Evolutionary conservation across 2,888 invertebrate genomes (phyloP).

Genomic region (Tenodera sinensis): DNA sequence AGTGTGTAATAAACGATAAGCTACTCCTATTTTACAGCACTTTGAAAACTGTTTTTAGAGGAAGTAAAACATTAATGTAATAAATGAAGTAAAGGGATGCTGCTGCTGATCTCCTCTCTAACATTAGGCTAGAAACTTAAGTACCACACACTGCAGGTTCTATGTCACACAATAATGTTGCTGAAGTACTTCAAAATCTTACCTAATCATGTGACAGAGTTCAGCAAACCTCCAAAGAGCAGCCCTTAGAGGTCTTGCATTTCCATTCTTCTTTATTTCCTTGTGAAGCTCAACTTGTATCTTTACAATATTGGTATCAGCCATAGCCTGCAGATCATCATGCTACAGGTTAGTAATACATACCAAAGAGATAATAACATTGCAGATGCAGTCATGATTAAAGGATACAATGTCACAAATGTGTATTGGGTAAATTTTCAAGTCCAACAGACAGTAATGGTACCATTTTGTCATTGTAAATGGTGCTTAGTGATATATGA

Average conservation of each 20-base stretch:
- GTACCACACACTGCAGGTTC: background rate
- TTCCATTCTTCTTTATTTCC: conserved; percentile 76
- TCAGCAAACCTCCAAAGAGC: conserved; percentile 74
- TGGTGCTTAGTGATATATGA: no score
- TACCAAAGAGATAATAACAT: background rate
- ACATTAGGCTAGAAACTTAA: background rate
- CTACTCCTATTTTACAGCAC: no score
- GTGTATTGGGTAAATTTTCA: no score
- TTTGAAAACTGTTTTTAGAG: no score
- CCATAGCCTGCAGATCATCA: conserved; percentile 48
- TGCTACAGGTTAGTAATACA: background rate
- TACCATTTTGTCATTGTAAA: no score
- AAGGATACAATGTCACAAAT: no score
- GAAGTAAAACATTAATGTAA: no score
- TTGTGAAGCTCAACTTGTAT: conserved; percentile 77
- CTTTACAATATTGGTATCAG: conserved; percentile 65
- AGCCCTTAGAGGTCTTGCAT: conserved; percentile 65
- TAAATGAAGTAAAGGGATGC: no score
- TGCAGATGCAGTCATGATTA: background rate
- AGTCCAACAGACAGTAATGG: no score
- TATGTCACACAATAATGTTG: background rate
- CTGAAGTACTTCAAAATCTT: conserved; percentile 6
- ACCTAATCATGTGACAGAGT: conserved; percentile 65
- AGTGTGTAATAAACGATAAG: no score
- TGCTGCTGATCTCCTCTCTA: no score